A percentile compares a stretch with the other conserved stretches of the same genome.
Conservation (phyloP, 2,113 vertebrate genomes). For the Poicephalus meyeri region DNA sequence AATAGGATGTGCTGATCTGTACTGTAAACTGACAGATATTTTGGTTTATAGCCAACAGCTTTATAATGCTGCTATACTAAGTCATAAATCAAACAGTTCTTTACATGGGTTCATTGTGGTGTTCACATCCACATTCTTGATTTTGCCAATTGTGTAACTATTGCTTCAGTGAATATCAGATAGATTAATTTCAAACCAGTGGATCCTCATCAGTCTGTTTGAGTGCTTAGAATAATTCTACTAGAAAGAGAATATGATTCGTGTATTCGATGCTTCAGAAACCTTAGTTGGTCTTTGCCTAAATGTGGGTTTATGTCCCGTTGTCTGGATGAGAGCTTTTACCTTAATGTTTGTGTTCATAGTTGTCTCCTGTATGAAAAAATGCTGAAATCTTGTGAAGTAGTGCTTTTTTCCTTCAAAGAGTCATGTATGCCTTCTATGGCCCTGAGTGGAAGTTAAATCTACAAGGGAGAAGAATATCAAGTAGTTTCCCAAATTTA, state of each 20-base stretch:
- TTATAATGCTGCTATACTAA: neutral
- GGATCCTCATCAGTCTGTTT: neutral
- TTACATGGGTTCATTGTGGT: neutral
- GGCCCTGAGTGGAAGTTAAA: neutral
- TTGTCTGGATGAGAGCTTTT: slow-evolving; percentile 6
- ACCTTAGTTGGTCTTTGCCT: neutral
- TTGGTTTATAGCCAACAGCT: neutral
- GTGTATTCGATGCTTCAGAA: neutral
- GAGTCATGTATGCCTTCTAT: neutral
- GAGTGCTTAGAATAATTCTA: neutral
- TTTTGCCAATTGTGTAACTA: neutral
- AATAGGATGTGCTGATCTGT: neutral
- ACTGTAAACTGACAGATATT: neutral
- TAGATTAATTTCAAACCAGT: neutral
- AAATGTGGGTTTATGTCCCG: slow-evolving; percentile 6
- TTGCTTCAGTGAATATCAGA: neutral
- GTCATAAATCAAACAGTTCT: neutral
- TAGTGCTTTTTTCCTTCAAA: neutral
- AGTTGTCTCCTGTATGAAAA: neutral
- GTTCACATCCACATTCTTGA: neutral
- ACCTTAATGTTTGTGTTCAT: neutral
- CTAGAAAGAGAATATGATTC: neutral
- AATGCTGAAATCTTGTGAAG: neutral
- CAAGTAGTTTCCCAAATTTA: neutral
- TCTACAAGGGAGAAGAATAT: neutral